Evolutionary conservation across 2,113 vertebrate species (phyloP).

Genomic region (Bujurquina vittata): DNA sequence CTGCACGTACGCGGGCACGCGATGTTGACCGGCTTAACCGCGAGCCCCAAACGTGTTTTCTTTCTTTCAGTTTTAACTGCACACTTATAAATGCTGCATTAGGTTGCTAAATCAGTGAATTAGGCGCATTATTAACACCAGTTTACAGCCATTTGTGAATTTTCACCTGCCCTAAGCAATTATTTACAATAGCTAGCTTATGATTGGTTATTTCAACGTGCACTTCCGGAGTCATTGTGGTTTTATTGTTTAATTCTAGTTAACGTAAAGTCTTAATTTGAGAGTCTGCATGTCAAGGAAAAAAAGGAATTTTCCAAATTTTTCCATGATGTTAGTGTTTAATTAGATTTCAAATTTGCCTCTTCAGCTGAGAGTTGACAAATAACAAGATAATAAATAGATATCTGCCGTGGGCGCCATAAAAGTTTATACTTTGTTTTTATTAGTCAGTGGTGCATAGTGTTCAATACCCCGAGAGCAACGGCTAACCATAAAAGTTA

Average conservation of each 20-base stretch:
- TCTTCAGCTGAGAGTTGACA: conserved; percentile 77
- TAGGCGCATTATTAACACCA: not conserved
- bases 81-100: not conserved
- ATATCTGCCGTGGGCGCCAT: conserved; percentile 78
- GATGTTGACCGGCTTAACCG: not conserved
- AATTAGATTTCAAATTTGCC: conserved; percentile 74
- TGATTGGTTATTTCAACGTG: conserved; percentile 5
- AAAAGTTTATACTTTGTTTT: conserved; percentile 87
- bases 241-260: not conserved
- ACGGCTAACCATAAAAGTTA: conserved; percentile 86
- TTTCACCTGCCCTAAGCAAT: not conserved
- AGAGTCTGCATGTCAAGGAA: not conserved
- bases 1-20: conserved; percentile 49
- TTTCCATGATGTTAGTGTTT: conserved; percentile 80
- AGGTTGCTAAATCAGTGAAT: not conserved
- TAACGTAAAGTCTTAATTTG: not conserved
- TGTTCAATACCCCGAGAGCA: conserved; percentile 81
- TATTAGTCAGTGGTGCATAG: conserved; percentile 81
- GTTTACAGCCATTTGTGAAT: not conserved
- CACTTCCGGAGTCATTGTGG: not conserved
- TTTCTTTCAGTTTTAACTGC: not conserved
- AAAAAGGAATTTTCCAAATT: conserved; percentile 66
- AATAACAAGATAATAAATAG: conserved; percentile 82
- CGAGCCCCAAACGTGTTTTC: not conserved
- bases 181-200: not conserved